Evolutionary conservation across 2,888 invertebrate species (phyloP), one percentile per base, ranked within the genome.

Genomic region (Stenolophus ochropezus): DNA sequence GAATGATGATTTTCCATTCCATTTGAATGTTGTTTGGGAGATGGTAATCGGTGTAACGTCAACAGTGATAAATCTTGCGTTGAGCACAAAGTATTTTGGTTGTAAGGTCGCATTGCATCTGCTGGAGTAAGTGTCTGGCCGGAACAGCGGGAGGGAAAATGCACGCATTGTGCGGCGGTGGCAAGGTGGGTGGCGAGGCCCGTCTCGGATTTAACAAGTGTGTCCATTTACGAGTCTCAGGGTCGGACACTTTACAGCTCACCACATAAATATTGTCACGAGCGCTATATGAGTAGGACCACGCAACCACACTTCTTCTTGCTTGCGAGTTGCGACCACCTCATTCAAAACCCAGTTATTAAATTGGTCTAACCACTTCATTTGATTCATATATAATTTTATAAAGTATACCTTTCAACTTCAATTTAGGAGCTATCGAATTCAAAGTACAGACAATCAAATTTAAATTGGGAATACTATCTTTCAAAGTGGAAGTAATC

Each of bases 181-280:
- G 83, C 85, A 73, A 85, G 83, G 86, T 86, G 85, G 86, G 85
- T 86, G 86, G 85, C 84, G 79, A 81, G 80, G 82, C 49, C 76
- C 78, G 82, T 81, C 84, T 83, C 83, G 84, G 84, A 85, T 85
- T 85, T 85, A 85, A 85, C 85, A 85, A 85, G 85, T 85, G 85
- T 83, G 85, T 85, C 84, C 85, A 83, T 85, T 85, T 85, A 85
- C 84, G 85, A 85, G 83, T 83, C 80, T 74, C 51, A 61, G 65
- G 53, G 61, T 75, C 75, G 81, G 75, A 81, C 81, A 83, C 81
- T 85, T 85, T 85, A 84, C 83, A 83, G 83, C 84, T 71, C 81
- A 82, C 80, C 82, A 84, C 84, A 84, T 84, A 85, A 85, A 84
- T 85, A 85, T 85, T 84, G 84, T 83, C 84, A 83, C 82, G 83